phyloP scores from a whole-genome alignment of 2,888 invertebrate species.

The Palloptera scutellata region DNA sequence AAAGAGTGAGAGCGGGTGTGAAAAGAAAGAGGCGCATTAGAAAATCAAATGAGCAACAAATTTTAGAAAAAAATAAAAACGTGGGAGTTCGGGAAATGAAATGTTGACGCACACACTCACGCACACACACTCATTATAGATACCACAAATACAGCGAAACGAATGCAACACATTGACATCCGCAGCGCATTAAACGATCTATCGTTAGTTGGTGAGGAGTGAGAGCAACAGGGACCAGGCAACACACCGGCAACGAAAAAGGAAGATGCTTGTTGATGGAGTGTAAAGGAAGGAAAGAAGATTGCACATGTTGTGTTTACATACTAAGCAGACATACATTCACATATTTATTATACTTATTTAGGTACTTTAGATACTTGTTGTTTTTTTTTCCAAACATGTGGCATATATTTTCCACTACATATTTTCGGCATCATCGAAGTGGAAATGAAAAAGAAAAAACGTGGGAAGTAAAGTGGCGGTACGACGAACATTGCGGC shows the following conservation, averaged over 20 bases:
- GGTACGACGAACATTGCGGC: too few species aligned
- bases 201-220: too few species aligned
- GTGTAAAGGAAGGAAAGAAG: too few species aligned
- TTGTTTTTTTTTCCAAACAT: neutral
- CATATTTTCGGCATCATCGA: neutral
- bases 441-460: constrained; percentile 24
- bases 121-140: constrained; percentile 11
- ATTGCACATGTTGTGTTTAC: neutral
- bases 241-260: too few species aligned
- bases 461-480: too few species aligned
- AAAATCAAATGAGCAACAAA: constrained; percentile 6
- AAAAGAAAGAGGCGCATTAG: constrained; percentile 10
- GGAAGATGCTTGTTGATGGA: too few species aligned
- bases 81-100: constrained; percentile 40
- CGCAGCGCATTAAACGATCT: too few species aligned
- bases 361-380: neutral
- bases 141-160: neutral
- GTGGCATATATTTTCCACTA: too few species aligned
- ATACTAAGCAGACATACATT: too few species aligned
- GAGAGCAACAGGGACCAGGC: too few species aligned
- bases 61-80: constrained; percentile 17
- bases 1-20: constrained; percentile 5
- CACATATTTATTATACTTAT: too few species aligned
- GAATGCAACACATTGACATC: neutral
- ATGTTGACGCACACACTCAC: constrained; percentile 46